phyloP scores from a whole-genome alignment of 2,113 vertebrate species.

The Meleagris gallopavo region DNA sequence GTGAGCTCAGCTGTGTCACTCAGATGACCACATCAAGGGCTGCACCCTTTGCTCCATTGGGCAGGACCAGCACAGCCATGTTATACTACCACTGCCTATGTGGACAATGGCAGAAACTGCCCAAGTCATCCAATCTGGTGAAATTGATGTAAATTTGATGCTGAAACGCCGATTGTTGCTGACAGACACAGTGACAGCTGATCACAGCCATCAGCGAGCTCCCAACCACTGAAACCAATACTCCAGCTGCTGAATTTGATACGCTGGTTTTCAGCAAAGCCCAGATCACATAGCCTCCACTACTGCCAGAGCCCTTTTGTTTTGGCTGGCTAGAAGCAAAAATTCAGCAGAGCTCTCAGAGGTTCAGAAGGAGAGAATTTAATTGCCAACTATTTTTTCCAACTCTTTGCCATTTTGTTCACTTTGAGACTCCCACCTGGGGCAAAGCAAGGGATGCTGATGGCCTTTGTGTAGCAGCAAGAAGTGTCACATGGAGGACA shows the following conservation, averaged over 20 bases:
- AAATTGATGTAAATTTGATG: accelerated
- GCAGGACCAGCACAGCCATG: accelerated
- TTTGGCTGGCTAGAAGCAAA: accelerated
- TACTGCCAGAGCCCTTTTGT: not conserved
- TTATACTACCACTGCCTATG: accelerated
- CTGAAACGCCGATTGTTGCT: accelerated
- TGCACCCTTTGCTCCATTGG: not conserved
- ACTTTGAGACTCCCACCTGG: not conserved
- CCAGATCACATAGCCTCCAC: not conserved
- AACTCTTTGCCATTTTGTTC: not conserved
- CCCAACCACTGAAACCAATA: accelerated
- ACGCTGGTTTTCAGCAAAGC: not conserved
- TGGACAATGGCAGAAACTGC: not conserved
- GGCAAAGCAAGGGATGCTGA: not conserved
- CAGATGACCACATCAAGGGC: not conserved
- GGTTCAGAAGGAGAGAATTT: not conserved
- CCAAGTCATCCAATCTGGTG: accelerated
- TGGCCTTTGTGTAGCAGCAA: not conserved
- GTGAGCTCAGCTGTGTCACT: accelerated
- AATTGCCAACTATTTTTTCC: not conserved
- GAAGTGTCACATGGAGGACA: accelerated
- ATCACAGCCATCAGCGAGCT: not conserved
- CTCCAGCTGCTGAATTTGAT: accelerated
- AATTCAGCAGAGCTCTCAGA: not conserved
- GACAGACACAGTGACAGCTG: not conserved